These are phyloP conservation scores for Poeciliopsis paucimaculata DNA, from an alignment of 2,797 vertebrate genomes.

Conservation along the genomic window DNA sequence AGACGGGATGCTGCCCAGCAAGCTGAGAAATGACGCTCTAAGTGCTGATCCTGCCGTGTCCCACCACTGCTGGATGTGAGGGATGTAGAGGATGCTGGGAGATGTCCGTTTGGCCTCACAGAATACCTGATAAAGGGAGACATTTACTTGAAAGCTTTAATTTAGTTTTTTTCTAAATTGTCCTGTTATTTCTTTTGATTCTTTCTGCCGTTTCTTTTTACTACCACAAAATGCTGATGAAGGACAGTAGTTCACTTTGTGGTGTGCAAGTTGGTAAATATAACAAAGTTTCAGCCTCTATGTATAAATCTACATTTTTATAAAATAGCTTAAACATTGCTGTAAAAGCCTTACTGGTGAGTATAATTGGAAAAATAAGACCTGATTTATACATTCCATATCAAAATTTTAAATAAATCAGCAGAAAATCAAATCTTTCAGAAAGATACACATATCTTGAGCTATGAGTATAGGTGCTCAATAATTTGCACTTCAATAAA, in stretches of 20 bases:
- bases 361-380: background rate
- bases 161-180: background rate
- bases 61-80: slow-evolving; percentile 91
- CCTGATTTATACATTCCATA: background rate
- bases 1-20: slow-evolving; percentile 87
- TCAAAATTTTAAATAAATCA: background rate
- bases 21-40: slow-evolving; percentile 86
- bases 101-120: slow-evolving; percentile 87
- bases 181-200: background rate
- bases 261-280: background rate
- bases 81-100: slow-evolving; percentile 90
- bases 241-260: background rate
- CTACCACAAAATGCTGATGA: background rate
- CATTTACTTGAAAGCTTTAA: background rate
- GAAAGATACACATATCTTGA: background rate
- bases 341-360: background rate
- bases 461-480: background rate
- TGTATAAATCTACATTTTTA: background rate
- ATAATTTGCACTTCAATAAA: background rate
- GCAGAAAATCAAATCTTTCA: background rate
- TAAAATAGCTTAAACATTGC: background rate
- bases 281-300: background rate
- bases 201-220: background rate
- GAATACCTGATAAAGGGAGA: slow-evolving; percentile 36
- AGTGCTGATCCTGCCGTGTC: slow-evolving; percentile 83